Conservation (phyloP, 2,797 vertebrate genomes). For the Oreonectes daqikongensis region DNA sequence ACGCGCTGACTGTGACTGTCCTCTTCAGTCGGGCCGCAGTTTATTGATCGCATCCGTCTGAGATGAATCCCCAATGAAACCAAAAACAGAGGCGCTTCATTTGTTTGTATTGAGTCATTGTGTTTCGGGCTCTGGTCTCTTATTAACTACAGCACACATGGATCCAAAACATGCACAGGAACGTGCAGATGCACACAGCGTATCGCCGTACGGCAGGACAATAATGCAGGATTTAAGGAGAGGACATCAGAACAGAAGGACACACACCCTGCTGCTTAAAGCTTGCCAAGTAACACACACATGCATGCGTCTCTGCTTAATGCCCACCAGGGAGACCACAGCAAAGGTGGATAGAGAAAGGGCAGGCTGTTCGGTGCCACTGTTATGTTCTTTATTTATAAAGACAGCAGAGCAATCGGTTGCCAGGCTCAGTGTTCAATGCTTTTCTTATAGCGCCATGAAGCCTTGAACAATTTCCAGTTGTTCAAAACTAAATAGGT, state of each 20-base stretch:
- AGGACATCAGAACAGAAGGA: conserved; percentile 52
- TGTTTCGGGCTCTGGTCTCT: conserved; percentile 30
- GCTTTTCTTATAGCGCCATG: conserved; percentile 8
- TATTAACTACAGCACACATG: conserved; percentile 6
- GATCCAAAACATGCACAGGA: background rate
- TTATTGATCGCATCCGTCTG: conserved; percentile 76
- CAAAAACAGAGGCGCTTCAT: conserved; percentile 70
- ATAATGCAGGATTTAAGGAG: conserved; percentile 52
- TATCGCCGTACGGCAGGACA: conserved; percentile 15
- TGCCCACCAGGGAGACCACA: conserved; percentile 58
- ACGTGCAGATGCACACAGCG: conserved; percentile 11
- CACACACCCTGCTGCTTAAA: conserved; percentile 53
- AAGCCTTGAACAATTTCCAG: conserved; percentile 5
- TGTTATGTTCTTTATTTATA: conserved; percentile 55
- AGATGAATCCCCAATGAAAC: conserved; percentile 79
- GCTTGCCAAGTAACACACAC: conserved; percentile 48
- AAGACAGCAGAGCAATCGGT: conserved; percentile 49
- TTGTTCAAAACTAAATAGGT: background rate
- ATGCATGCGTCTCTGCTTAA: conserved; percentile 48
- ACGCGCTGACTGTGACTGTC: conserved; percentile 63
- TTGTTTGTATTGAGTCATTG: conserved; percentile 53
- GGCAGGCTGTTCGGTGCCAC: conserved; percentile 46
- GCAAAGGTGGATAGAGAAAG: conserved; percentile 63
- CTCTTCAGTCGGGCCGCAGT: conserved; percentile 63
- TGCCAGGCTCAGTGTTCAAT: conserved; percentile 21